Evolutionary conservation across 2,113 vertebrate species (phyloP), one percentile per base, ranked within the genome.

Genomic region (Chionis minor): DNA sequence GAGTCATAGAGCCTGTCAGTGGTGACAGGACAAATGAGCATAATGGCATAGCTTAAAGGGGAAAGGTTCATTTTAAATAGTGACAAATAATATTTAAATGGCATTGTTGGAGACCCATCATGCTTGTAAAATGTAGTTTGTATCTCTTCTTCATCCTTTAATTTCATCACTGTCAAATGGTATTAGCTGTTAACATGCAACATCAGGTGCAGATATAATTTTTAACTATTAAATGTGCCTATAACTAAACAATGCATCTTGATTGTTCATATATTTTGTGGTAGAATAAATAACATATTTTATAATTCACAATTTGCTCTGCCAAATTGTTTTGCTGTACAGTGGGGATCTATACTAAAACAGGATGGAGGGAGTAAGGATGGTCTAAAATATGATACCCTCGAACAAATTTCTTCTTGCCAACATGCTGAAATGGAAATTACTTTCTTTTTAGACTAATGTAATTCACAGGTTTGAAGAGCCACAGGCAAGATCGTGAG

Each of bases 1-100:
- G 99, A 99, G 98, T 99, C 99, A 99, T 99, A 98, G 98, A 98
- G 98, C 98, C 99, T 99, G 99, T 99, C 99, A 99, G 98, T 98
- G 98, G 98, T 99, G 99, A 99, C 99, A 99, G 98, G 99, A 99
- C 99, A 99, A 99, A 99, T 99, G 99, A 99, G 99, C 98, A 98
- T 99, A 99, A 99, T 99, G 98, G 99, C 98, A 98, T 98, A 98
- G 98, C 98, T 98, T 98, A 99, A 99, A 99, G 98, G 99, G 98
- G 98, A 98, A 98, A 98, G 98, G 98, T 98, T 98, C 98, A 98
- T 98, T 98, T 98, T 98, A 98, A 97, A 98, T 98, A 99, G 98
- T 98, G 98, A 99, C 99, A 99, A 98, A 99, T 98, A 98, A 98
- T 97, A 99, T 98, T 99, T 99, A 99, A 99, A 99, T 99, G 98